Base-by-base conservation (phyloP, 2,113 vertebrate species). In the Pogonocichla stellata region DNA sequence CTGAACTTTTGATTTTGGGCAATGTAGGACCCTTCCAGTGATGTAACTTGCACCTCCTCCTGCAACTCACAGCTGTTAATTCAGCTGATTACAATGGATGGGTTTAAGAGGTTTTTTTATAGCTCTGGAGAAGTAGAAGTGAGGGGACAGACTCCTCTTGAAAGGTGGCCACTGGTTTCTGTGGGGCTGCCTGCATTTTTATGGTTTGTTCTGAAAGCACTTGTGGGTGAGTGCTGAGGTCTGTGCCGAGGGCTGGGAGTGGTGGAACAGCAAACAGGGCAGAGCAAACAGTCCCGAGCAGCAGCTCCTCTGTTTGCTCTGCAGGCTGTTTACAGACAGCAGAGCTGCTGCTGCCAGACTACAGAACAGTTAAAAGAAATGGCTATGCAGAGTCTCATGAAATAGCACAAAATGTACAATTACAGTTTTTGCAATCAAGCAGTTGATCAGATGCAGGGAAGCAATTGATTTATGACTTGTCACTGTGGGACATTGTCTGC, bases 271-370 rank as follows among this genome's bases (percentile, higher is more conserved):
- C 93, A 99, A 98, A 98, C 95, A 98, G 48, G 20, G 92, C 86
- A 98, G 91, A 98, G 95, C 97, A 98, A 98, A 98, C 97, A 98
- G 94, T 14, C 60, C 81, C 8, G 2, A 9, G 14, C 28, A n/a
- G 79, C 28, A 2, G 60, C 31, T 74, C 80, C 82, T 86, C 45
- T 96, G 67, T 92, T 83, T 97, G 93, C 94, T 95, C 42, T 87
- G 64, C 86, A 22, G 77, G 72, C 33, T 94, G 88, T 57, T 85
- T 80, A 36, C 81, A 73, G 90, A 57, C 48, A 86, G 54, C 80
- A 73, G 79, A 29, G 45, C 64, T 84, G 62, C 79, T 92, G 48
- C 20, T 82, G 80, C 74, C 62, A 61, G 25, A 19, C 73, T 24
- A 4, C 0, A 36, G 23, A 54, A 47, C 77, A 78, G 28, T 25